Percentiles rank a stretch among this genome's conserved stretches.
These are phyloP conservation scores for Charina bottae DNA, from an alignment of 2,113 vertebrate species.

Conservation along the genomic window DNA sequence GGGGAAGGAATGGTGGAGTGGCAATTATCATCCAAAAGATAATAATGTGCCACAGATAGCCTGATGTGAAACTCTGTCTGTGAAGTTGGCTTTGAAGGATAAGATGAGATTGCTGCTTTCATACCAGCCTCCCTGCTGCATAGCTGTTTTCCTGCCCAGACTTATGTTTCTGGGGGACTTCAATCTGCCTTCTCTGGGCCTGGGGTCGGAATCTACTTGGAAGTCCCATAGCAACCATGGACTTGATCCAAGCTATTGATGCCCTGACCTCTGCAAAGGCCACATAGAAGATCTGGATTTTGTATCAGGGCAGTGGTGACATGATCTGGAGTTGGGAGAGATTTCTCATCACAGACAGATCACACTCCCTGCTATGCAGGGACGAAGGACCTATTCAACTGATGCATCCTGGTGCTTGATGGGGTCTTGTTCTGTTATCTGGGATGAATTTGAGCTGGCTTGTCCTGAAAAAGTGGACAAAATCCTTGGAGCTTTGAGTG, in stretches of 20 bases:
- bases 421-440: background rate
- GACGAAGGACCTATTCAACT: background rate
- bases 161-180: background rate
- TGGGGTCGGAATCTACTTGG: background rate
- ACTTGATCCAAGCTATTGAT: background rate
- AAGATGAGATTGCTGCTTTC: background rate
- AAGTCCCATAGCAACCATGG: background rate
- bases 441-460: background rate
- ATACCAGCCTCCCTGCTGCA: background rate
- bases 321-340: background rate
- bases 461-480: background rate
- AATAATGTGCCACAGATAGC: background rate
- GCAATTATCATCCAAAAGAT: too few relatives aligned
- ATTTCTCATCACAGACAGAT: background rate
- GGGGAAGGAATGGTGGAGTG: background rate
- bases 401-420: background rate
- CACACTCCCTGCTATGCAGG: background rate
- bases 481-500: background rate
- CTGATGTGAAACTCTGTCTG: background rate
- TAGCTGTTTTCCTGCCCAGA: background rate
- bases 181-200: background rate
- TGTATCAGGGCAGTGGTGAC: background rate
- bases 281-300: background rate
- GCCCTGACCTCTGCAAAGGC: background rate
- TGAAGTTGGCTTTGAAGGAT: background rate